Conservation (phyloP, 2,888 invertebrate genomes). For the Thereva unica region DNA sequence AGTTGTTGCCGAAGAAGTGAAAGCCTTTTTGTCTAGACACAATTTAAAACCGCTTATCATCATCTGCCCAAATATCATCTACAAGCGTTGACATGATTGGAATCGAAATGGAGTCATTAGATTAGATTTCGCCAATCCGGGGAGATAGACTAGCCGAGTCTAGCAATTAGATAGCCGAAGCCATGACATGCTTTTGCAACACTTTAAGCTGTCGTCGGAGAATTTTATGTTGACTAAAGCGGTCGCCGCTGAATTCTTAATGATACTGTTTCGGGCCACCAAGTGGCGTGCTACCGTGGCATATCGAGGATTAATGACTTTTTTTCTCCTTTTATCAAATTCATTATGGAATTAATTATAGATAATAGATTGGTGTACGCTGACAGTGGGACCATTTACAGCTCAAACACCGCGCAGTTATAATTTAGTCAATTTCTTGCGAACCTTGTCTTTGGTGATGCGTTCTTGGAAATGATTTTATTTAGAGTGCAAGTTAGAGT, state of each 20-base stretch:
- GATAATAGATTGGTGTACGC: not conserved
- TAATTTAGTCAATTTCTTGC: too few species aligned
- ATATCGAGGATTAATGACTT: not conserved
- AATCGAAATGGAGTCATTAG: too few species aligned
- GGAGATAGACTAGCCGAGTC: not conserved
- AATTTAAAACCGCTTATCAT: too few species aligned
- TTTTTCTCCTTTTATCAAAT: conserved; percentile 10
- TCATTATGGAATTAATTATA: conserved; percentile 18
- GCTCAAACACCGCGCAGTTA: too few species aligned
- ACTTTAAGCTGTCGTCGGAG: conserved; percentile 4
- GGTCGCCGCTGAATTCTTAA: conserved; percentile 9
- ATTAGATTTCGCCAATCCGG: too few species aligned
- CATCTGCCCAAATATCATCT: too few species aligned
- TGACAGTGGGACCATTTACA: not conserved
- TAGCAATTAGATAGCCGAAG: conserved; percentile 9
- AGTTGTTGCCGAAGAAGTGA: too few species aligned
- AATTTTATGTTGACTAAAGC: conserved; percentile 7
- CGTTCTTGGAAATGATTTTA: too few species aligned
- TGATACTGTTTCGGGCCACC: conserved; percentile 5
- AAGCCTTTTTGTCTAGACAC: too few species aligned
- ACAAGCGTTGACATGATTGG: too few species aligned
- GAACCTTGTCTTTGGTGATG: too few species aligned
- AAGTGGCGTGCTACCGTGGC: not conserved
- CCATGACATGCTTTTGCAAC: conserved; percentile 21
- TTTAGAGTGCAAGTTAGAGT: too few species aligned